Base-by-base conservation (phyloP, 2,113 vertebrate species). In the Piliocolobus tephrosceles region DNA sequence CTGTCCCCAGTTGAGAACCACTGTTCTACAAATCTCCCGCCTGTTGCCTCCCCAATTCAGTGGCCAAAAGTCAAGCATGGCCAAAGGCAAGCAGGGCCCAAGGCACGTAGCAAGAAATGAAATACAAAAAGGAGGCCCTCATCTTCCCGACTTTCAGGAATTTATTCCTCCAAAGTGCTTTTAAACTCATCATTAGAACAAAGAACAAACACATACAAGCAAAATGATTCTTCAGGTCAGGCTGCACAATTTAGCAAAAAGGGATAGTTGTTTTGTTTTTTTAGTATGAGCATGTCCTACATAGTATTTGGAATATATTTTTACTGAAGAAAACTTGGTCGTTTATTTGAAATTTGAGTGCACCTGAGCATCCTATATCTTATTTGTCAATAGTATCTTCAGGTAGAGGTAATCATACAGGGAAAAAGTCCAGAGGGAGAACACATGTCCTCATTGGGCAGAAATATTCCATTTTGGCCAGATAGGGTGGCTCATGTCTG, bases 91-190 rank as follows among this genome's bases (percentile, higher is more conserved):
- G 20, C 17, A 5, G 32, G 11, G 17, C 2, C 12, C 27, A 0
- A 45, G n/a, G 11, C 17, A 5, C 16, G 3, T 0, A 5, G 6
- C 1, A 1, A 35, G 13, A 47, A 38, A 68, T 30, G 58, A 89
- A 43, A 61, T 23, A 17, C 8, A 40, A 61, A 58, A n/a, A 75
- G 3, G 12, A n/a, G 7, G 55, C 8, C 20, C 7, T 30, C 61
- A 5, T 45, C 55, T 7, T 76, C n/a, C 17, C 27, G 64, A 22
- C 8, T 25, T 38, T 0, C 0, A 30, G 20, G 4, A 30, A 50
- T 79, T n/a, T 70, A 66, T 40, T 40, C 25, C 11, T 70, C 40
- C 32, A 72, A 32, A 18, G 18, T 10, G 3, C 45, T 68, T 61
- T 64, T 27, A 79, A 88, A 58, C 6, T 86, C 22, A 45, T 12